phyloP scores from a whole-genome alignment of 37 sponge, comb jelly and placozoan species.

The Aplysina aerophoba region DNA sequence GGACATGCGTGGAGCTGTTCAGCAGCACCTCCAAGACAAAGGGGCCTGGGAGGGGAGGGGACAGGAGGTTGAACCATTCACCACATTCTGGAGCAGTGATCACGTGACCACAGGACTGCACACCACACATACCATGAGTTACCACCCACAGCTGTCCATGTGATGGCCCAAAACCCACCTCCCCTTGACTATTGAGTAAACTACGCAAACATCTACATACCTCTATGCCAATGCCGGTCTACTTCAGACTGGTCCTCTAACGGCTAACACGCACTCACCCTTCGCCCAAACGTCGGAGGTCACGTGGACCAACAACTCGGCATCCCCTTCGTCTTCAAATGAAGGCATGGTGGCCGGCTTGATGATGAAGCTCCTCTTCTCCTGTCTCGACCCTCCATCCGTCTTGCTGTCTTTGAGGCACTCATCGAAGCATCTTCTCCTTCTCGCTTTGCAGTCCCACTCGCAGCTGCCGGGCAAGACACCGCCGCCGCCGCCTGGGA shows the following conservation, averaged over 20 bases:
- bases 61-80: too few species aligned
- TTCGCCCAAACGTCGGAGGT: neutral
- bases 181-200: too few species aligned
- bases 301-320: conserved; percentile 15
- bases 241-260: neutral
- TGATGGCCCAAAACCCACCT: too few species aligned
- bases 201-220: too few species aligned
- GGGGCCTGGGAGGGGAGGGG: too few species aligned
- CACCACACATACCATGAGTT: too few species aligned
- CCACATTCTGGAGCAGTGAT: too few species aligned
- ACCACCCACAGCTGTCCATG: too few species aligned
- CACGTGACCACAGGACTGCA: too few species aligned
- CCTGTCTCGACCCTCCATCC: neutral
- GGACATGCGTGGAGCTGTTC: too few species aligned
- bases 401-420: neutral
- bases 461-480: neutral
- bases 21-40: too few species aligned
- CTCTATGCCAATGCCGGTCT: too few species aligned
- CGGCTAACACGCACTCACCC: conserved; percentile 1
- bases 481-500: neutral
- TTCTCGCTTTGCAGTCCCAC: conserved; percentile 1
- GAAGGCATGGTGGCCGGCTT: conserved; percentile 16
- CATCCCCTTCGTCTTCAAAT: neutral
- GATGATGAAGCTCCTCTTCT: neutral
- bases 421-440: neutral